Conservation (phyloP, 2,888 invertebrate species). For the Oscheius sp. region DNA sequence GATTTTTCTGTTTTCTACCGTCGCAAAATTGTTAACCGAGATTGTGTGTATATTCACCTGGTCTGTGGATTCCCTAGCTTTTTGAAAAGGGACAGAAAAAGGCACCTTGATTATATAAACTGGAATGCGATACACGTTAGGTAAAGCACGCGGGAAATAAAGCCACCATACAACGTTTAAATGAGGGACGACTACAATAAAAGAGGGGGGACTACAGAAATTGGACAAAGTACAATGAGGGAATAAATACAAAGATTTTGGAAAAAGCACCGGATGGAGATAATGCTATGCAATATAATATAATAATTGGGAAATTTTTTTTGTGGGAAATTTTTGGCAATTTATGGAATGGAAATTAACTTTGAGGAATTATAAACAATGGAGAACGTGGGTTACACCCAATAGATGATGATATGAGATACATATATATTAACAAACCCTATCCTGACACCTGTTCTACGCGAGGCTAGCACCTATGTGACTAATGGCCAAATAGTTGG, state of each 20-base stretch:
- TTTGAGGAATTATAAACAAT: slow-evolving; percentile 27
- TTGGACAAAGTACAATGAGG: background rate
- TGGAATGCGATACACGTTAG: slow-evolving; percentile 33
- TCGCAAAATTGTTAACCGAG: slow-evolving; percentile 31
- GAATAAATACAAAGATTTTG: slow-evolving; percentile 21
- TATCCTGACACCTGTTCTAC: slow-evolving; percentile 3
- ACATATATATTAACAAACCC: slow-evolving; percentile 26
- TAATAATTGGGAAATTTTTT: too few species aligned
- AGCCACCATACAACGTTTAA: slow-evolving; percentile 11
- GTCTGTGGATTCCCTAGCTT: background rate
- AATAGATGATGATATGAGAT: slow-evolving; percentile 22
- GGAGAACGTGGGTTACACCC: background rate
- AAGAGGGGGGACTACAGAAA: background rate
- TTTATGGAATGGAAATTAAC: slow-evolving; percentile 20
- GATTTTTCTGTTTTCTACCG: slow-evolving; percentile 26
- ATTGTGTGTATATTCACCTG: background rate
- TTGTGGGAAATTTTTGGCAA: background rate
- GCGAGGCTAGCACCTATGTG: background rate
- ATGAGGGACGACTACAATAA: background rate
- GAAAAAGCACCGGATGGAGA: slow-evolving; percentile 15
- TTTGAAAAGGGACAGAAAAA: background rate
- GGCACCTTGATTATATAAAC: background rate
- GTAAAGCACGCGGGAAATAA: slow-evolving; percentile 33
- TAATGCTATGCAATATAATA: background rate
- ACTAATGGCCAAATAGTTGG: slow-evolving; percentile 20